Conservation (phyloP, 2,888 invertebrate species). For the Lycia hirtaria region DNA sequence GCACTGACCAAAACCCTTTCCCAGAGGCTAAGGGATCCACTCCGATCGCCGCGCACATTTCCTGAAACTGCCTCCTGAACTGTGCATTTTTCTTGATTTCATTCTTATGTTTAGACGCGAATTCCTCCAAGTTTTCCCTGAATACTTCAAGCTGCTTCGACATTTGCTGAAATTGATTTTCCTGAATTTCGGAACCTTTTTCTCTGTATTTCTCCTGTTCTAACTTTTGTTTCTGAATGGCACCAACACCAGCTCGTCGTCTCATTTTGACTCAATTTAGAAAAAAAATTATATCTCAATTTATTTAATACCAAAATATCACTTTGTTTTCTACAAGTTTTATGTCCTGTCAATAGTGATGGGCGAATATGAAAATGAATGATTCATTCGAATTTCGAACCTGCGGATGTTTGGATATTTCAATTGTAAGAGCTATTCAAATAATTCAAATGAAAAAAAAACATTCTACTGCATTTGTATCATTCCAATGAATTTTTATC, state of each 20-base stretch:
- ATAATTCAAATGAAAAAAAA: too few relatives aligned
- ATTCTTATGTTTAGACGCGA: conserved; percentile 96
- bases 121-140: conserved; percentile 95
- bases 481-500: too few relatives aligned
- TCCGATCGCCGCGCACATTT: conserved; percentile 99
- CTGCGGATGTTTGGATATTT: too few relatives aligned
- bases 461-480: too few relatives aligned
- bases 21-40: conserved; percentile 98
- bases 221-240: conserved; percentile 94
- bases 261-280: conserved; percentile 85
- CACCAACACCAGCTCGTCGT: conserved; percentile 93
- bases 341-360: too few relatives aligned
- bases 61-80: conserved; percentile 98
- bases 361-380: too few relatives aligned
- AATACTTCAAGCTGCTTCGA: conserved; percentile 97
- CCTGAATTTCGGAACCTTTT: conserved; percentile 96
- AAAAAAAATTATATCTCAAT: not conserved
- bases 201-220: conserved; percentile 96
- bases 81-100: conserved; percentile 98
- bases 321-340: too few relatives aligned
- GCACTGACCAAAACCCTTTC: conserved; percentile 98
- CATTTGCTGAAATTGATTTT: conserved; percentile 96
- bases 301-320: too few relatives aligned
- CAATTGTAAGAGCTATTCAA: too few relatives aligned
- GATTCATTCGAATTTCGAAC: too few relatives aligned